Percentiles rank a stretch among this genome's conserved stretches.
Conservation (phyloP, 2,797 vertebrate genomes). For the Anguilla megastoma region DNA sequence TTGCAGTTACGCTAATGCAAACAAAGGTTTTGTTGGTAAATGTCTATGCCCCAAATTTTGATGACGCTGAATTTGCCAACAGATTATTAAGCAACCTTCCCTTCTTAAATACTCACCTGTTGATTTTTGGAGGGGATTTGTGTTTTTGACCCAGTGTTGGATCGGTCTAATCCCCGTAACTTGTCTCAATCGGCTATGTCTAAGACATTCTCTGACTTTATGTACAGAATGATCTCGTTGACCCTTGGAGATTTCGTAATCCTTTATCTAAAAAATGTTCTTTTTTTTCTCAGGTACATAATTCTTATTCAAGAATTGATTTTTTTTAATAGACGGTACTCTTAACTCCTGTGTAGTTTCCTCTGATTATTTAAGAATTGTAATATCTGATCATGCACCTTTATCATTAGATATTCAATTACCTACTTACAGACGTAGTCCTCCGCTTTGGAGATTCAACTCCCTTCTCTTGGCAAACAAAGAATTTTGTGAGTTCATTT, state of each 20-base stretch:
- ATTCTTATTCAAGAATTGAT: conserved; percentile 13
- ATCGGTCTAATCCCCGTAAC: conserved; percentile 26
- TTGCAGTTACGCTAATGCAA: no score
- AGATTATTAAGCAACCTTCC: background rate
- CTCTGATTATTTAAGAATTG: conserved; percentile 35
- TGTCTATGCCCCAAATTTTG: no score
- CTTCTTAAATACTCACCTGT: background rate
- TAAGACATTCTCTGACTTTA: conserved; percentile 28
- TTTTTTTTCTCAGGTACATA: conserved; percentile 30
- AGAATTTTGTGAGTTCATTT: conserved; percentile 22
- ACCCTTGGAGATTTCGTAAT: conserved; percentile 31
- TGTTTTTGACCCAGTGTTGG: conserved; percentile 13
- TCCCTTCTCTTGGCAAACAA: conserved; percentile 28
- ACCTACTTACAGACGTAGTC: background rate
- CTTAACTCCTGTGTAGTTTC: background rate
- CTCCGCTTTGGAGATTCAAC: conserved; percentile 29
- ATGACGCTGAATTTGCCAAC: no score
- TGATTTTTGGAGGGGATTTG: conserved; percentile 4
- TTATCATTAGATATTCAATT: conserved; percentile 23
- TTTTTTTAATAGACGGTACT: background rate
- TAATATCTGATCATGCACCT: conserved; percentile 37
- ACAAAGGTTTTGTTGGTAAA: no score
- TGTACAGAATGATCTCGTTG: conserved; percentile 26
- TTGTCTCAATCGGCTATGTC: conserved; percentile 29
- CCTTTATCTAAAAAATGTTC: background rate